A percentile compares a stretch with the other conserved stretches of the same genome.
These are phyloP conservation scores for Campylomormyrus tamandua DNA, from an alignment of 2,113 vertebrate genomes.

Conservation along the genomic window DNA sequence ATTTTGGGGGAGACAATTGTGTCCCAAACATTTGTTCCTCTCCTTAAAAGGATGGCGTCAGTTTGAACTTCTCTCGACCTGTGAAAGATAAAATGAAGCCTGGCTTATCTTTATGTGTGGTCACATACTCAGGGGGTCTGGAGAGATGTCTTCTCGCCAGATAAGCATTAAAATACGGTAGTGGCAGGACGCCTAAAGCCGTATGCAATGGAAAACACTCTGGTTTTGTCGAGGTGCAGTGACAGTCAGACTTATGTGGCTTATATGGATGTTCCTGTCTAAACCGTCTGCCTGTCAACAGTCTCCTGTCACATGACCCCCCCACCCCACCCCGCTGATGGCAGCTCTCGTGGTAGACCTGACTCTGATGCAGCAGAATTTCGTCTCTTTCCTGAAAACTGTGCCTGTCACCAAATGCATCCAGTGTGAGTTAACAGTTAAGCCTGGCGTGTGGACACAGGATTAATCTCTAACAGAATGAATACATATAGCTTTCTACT, in stretches of 20 bases:
- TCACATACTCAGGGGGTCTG: not conserved
- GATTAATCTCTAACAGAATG: not conserved
- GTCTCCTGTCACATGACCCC: not conserved
- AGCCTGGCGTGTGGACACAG: not conserved
- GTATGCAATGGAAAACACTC: not conserved
- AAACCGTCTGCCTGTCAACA: not conserved
- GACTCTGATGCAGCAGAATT: not conserved
- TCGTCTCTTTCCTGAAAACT: not conserved
- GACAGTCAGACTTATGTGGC: not conserved
- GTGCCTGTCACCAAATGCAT: not conserved
- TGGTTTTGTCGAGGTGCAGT: not conserved
- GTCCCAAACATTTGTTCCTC: not conserved
- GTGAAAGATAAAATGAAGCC: not conserved
- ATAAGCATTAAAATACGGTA: not conserved
- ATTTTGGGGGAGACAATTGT: not conserved
- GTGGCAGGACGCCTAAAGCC: not conserved
- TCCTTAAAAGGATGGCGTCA: not conserved
- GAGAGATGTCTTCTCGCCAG: not conserved
- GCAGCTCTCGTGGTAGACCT: not conserved
- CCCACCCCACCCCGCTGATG: not conserved
- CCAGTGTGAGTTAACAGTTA: not conserved
- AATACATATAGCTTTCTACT: not conserved
- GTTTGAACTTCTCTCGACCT: not conserved
- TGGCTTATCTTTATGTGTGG: not conserved
- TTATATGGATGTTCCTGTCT: not conserved